Evolutionary conservation across 2,797 vertebrate species (phyloP).

Genomic region (Notolabrus celidotus): DNA sequence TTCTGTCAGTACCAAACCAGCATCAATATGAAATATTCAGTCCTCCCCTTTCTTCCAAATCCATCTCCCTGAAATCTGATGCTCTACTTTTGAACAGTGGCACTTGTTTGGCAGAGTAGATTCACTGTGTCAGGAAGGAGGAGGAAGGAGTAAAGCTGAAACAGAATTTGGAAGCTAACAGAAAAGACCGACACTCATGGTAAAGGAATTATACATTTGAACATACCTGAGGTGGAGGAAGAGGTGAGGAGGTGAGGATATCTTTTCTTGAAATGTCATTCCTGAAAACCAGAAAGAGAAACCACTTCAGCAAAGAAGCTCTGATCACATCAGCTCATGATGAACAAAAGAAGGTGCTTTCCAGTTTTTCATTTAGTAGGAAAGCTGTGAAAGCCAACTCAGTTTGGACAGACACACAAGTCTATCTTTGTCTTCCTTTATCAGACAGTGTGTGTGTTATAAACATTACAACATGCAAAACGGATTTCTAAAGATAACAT

Average conservation of each 20-base stretch:
- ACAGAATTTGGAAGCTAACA: neutral
- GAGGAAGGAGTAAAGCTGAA: neutral
- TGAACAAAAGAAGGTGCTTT: conserved; percentile 3
- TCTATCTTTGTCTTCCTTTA: conserved; percentile 23
- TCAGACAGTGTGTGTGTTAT: conserved; percentile 32
- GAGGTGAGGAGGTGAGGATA: conserved; percentile 25
- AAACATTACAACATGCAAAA: conserved; percentile 17
- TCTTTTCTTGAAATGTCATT: conserved; percentile 55
- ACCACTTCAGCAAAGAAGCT: neutral
- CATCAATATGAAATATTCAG: conserved; percentile 3
- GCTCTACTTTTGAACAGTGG: neutral
- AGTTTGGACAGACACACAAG: neutral
- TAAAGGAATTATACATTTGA: neutral
- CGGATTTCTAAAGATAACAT: conserved; percentile 17
- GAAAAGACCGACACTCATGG: neutral
- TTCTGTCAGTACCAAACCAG: conserved; percentile 3
- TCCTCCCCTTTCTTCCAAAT: neutral
- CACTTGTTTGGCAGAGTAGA: neutral
- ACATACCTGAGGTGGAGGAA: conserved; percentile 58
- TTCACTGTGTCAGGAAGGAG: neutral
- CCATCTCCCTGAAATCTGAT: neutral
- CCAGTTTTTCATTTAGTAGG: neutral
- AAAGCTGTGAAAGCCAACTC: neutral
- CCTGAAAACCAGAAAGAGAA: conserved; percentile 60
- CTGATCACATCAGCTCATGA: conserved; percentile 8